Conservation (phyloP, 2,797 vertebrate genomes). For the Tragelaphus eurycerus region DNA sequence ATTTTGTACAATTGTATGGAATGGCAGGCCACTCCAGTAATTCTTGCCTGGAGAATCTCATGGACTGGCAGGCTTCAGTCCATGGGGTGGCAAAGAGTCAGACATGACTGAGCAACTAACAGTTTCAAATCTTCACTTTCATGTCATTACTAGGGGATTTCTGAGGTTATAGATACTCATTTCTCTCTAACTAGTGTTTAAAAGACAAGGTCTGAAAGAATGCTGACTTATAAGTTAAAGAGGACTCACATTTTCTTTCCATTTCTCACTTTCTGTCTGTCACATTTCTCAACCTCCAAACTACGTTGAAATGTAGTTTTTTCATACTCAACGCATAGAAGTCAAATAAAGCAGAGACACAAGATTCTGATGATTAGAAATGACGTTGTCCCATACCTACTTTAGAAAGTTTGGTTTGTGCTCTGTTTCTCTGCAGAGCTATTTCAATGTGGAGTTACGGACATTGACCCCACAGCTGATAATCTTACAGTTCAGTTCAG, state of each 20-base stretch:
- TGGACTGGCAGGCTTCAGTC: neutral
- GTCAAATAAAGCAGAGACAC: neutral
- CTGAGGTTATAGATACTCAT: neutral
- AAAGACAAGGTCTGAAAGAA: neutral
- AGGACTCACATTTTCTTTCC: neutral
- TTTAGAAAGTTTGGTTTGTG: neutral
- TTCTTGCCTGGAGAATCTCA: neutral
- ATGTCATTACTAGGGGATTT: neutral
- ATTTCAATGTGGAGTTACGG: neutral
- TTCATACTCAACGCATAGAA: neutral
- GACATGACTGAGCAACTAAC: neutral
- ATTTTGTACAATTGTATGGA: neutral
- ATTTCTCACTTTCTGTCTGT: neutral
- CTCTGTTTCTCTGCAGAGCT: neutral
- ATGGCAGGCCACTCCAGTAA: neutral
- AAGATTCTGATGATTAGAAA: constrained; percentile 23
- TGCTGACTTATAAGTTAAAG: neutral
- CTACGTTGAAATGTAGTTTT: neutral
- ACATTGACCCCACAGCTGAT: neutral
- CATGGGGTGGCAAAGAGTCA: neutral
- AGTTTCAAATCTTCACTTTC: neutral
- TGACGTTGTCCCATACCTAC: neutral
- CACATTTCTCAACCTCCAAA: neutral
- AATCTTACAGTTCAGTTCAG: neutral
- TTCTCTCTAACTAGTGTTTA: neutral